phyloP scores from a whole-genome alignment of 2,888 invertebrate genomes.

The Acanthopleura granulata region DNA sequence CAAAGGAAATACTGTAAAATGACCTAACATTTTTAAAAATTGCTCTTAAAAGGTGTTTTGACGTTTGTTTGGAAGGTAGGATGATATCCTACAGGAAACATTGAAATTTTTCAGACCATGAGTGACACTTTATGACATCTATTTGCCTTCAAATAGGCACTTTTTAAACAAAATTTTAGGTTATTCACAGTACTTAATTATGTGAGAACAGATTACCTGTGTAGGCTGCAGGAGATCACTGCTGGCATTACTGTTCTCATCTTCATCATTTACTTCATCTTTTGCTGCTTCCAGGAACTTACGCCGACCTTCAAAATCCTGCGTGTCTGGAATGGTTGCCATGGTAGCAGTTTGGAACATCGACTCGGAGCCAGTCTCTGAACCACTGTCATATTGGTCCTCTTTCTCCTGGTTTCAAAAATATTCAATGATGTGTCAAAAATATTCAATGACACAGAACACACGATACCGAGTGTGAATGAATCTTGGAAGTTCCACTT shows the following conservation, averaged over 20 bases:
- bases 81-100: no score
- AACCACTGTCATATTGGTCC: conserved; percentile 38
- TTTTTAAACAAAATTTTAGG: no score
- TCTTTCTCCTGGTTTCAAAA: conserved; percentile 8
- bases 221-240: conserved; percentile 51
- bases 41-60: no score
- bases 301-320: conserved; percentile 1
- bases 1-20: no score
- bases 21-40: no score
- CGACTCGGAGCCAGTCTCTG: conserved; percentile 51
- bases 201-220: conserved; percentile 36
- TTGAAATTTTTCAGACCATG: no score
- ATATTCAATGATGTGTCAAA: background rate
- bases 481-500: no score
- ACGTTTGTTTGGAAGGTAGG: no score
- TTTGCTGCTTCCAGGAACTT: conserved; percentile 26
- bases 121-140: no score
- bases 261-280: conserved; percentile 36
- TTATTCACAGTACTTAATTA: no score
- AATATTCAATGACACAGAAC: conserved; percentile 5
- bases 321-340: conserved; percentile 21
- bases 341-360: conserved; percentile 43
- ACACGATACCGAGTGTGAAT: no score
- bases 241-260: conserved; percentile 49
- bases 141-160: no score